A percentile compares a stretch with the other conserved stretches of the same genome.
These are phyloP conservation scores for Pica pica DNA, from an alignment of 2,113 vertebrate genomes.

Conservation along the genomic window DNA sequence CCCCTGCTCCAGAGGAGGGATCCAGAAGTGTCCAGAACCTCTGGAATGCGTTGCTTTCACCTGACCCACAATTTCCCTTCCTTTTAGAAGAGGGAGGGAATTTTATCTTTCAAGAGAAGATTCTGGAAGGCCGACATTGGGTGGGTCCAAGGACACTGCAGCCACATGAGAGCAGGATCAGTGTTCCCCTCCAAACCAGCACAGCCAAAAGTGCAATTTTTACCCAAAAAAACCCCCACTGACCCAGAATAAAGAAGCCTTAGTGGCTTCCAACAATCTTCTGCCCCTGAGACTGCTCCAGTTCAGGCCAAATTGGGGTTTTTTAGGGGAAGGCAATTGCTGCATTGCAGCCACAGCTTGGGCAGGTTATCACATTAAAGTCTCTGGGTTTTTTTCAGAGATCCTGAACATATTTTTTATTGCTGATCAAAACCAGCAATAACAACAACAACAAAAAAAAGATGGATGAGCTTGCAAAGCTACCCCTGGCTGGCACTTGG, in stretches of 20 bases:
- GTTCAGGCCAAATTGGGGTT: neutral
- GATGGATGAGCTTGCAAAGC: constrained; percentile 1
- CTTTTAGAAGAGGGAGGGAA: neutral
- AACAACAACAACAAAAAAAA: neutral
- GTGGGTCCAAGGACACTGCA: neutral
- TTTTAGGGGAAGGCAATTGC: neutral
- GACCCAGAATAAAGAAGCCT: neutral
- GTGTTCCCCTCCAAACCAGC: neutral
- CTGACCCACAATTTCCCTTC: neutral
- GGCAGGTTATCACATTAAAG: neutral
- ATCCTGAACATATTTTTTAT: neutral
- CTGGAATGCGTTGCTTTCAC: neutral
- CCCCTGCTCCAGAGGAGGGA: neutral
- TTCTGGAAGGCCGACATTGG: neutral
- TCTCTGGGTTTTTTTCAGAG: neutral
- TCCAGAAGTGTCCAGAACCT: neutral
- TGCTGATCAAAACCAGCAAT: neutral
- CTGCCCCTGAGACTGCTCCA: neutral
- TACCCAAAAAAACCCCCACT: neutral
- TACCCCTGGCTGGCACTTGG: neutral
- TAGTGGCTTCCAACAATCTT: neutral
- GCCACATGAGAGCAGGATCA: neutral
- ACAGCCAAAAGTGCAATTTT: neutral
- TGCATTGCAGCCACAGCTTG: constrained; percentile 20
- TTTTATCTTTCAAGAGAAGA: neutral